Evolutionary conservation across 2,113 vertebrate species (phyloP).

Genomic region (Lepus europaeus): DNA sequence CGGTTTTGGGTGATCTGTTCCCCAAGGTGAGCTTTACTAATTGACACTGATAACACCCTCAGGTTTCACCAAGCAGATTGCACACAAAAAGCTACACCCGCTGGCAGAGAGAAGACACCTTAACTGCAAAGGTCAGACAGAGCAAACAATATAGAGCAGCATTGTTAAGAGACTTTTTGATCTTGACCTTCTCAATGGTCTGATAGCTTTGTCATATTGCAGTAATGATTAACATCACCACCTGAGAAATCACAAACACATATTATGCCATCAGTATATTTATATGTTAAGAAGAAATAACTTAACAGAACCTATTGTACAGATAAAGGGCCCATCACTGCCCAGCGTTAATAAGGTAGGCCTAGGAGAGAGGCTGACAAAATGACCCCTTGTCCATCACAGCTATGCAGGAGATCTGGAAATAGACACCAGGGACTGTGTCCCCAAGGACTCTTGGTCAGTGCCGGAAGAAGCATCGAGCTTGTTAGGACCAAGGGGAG

Average conservation of each 20-base stretch:
- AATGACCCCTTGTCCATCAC: neutral
- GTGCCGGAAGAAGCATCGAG: neutral
- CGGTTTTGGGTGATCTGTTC: neutral
- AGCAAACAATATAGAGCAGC: neutral
- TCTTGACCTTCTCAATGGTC: neutral
- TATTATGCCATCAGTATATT: neutral
- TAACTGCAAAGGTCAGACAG: neutral
- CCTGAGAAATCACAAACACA: conserved; percentile 12
- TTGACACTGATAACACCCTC: neutral
- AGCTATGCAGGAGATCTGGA: neutral
- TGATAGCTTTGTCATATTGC: neutral
- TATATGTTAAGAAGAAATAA: neutral
- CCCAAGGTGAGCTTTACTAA: neutral
- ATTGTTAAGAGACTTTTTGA: neutral
- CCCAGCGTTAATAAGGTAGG: neutral
- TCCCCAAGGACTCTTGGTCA: neutral
- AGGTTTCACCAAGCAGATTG: neutral
- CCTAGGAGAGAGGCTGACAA: neutral
- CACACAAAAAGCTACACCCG: neutral
- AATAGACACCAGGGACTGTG: neutral
- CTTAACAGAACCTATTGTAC: neutral
- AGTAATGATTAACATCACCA: neutral
- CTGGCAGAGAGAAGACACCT: neutral
- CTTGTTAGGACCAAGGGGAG: neutral
- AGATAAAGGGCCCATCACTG: neutral